Evolutionary conservation across 2,888 invertebrate species (phyloP).

Genomic region (Cantharis rufa): DNA sequence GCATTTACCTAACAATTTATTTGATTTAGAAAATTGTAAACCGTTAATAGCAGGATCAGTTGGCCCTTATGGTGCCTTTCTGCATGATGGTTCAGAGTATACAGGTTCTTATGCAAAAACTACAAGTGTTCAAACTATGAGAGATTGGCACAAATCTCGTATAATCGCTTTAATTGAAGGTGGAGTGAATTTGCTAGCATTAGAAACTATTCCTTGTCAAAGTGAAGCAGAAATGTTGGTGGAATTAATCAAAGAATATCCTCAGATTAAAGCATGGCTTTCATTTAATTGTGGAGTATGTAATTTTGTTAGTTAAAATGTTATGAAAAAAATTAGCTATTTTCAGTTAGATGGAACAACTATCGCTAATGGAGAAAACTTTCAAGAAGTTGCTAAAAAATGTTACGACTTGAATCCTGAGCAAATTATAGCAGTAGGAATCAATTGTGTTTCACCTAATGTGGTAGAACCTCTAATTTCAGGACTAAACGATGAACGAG

Average conservation of each 20-base stretch:
- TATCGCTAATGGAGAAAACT: slow-evolving; percentile 80
- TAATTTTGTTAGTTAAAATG: background rate
- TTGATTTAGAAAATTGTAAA: slow-evolving; percentile 37
- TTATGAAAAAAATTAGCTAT: background rate
- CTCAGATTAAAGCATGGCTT: slow-evolving; percentile 81
- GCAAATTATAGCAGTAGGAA: slow-evolving; percentile 85
- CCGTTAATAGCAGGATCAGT: slow-evolving; percentile 85
- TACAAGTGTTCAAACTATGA: slow-evolving; percentile 66
- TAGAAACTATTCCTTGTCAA: slow-evolving; percentile 91
- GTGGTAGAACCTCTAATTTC: slow-evolving; percentile 67
- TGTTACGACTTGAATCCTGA: slow-evolving; percentile 65
- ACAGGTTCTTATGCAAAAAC: slow-evolving; percentile 78
- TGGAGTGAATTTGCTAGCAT: slow-evolving; percentile 82
- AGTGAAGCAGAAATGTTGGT: slow-evolving; percentile 82
- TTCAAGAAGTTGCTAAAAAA: slow-evolving; percentile 71
- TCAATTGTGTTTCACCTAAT: slow-evolving; percentile 81
- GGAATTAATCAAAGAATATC: slow-evolving; percentile 78
- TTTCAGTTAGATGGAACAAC: slow-evolving; percentile 62
- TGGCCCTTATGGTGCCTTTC: slow-evolving; percentile 89
- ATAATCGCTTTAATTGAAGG: slow-evolving; percentile 77
- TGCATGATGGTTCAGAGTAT: slow-evolving; percentile 92
- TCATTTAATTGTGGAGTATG: slow-evolving; percentile 83
- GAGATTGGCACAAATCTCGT: slow-evolving; percentile 83
- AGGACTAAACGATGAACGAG: slow-evolving; percentile 58
- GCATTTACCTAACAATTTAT: slow-evolving; percentile 4